Percentiles rank a stretch among this genome's conserved stretches.
These are phyloP conservation scores for Cinara cedri DNA, from an alignment of 2,888 invertebrate genomes.

Conservation along the genomic window DNA sequence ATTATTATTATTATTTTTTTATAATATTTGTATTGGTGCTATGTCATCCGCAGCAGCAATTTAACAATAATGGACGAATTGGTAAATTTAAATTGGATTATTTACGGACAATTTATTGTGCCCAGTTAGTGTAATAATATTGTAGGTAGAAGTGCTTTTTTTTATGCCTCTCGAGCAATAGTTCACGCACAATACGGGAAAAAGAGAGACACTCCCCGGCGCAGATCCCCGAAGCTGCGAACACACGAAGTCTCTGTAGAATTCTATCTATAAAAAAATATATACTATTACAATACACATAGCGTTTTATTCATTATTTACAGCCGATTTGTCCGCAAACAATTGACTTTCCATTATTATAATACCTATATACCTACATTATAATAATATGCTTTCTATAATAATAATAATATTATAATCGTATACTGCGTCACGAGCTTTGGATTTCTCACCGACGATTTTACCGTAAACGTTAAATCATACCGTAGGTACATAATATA, in stretches of 20 bases:
- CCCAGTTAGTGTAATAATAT: not conserved
- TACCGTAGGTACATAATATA: too few species aligned
- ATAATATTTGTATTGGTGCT: too few species aligned
- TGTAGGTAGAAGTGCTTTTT: not conserved
- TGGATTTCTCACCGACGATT: not conserved
- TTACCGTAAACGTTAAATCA: not conserved
- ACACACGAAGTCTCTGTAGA: not conserved
- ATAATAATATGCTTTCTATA: not conserved
- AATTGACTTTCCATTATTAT: not conserved
- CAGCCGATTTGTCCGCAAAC: not conserved
- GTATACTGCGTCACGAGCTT: not conserved
- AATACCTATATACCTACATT: too few species aligned
- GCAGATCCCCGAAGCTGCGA: too few species aligned
- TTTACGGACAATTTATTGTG: conserved; percentile 19
- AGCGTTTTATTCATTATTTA: not conserved
- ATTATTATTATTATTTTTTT: too few species aligned
- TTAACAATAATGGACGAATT: not conserved
- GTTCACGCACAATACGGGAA: not conserved
- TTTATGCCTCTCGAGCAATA: not conserved
- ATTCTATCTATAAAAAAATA: too few species aligned
- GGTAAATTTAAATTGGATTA: not conserved
- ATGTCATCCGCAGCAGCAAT: too few species aligned
- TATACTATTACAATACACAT: too few species aligned
- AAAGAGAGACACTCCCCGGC: not conserved
- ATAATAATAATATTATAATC: too few species aligned